Conservation (phyloP, 2,888 invertebrate genomes). For the Mythimna loreyi region DNA sequence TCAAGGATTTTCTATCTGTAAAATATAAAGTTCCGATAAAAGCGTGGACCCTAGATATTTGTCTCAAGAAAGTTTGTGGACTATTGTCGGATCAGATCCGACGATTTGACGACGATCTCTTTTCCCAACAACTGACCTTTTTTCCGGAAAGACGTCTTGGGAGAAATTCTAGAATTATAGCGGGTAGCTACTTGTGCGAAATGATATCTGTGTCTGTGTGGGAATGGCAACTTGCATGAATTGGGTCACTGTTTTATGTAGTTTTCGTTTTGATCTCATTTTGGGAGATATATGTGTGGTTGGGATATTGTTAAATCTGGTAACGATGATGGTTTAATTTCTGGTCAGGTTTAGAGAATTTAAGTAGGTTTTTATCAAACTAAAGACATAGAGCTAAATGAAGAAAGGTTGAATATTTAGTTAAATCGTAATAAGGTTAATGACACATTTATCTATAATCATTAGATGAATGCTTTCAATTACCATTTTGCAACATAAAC, state of each 20-base stretch:
- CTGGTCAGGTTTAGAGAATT: neutral
- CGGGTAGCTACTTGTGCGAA: constrained; percentile 19
- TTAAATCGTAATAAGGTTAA: neutral
- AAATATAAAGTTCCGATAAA: constrained; percentile 55
- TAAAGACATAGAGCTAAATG: too few relatives aligned
- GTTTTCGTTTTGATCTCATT: constrained; percentile 16
- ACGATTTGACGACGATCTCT: constrained; percentile 55
- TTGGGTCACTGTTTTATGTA: constrained; percentile 43
- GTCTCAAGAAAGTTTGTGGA: constrained; percentile 47
- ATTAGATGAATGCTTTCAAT: neutral
- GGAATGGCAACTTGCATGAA: constrained; percentile 20
- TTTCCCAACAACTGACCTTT: constrained; percentile 54
- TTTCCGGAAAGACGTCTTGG: constrained; percentile 44
- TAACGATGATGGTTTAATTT: neutral
- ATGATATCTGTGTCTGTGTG: constrained; percentile 22
- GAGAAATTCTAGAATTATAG: constrained; percentile 40
- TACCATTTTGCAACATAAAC: neutral
- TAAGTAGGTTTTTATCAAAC: neutral
- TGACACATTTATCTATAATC: neutral
- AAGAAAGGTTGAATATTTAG: too few relatives aligned
- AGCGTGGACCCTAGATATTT: constrained; percentile 51
- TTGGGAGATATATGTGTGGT: neutral
- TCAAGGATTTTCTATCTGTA: constrained; percentile 38
- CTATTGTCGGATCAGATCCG: constrained; percentile 51
- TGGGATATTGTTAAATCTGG: neutral